phyloP scores from a whole-genome alignment of 2,797 vertebrate genomes.

The Pantherophis vulpinus region DNA sequence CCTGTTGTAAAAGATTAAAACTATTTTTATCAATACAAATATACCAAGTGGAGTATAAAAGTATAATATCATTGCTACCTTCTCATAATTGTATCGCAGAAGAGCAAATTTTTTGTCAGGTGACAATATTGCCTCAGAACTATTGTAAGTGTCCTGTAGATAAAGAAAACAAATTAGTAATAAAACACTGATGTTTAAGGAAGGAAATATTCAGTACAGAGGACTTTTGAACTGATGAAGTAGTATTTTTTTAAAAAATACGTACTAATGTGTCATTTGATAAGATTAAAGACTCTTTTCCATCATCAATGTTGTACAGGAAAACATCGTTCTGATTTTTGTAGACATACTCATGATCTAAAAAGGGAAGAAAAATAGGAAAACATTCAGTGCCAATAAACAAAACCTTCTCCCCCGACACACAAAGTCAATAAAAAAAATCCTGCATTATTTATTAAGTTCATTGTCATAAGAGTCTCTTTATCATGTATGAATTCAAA shows the following conservation, averaged over 20 bases:
- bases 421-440: not conserved
- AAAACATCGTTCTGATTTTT: conserved; percentile 65
- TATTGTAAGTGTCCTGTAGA: conserved; percentile 65
- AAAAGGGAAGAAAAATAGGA: conserved; percentile 46
- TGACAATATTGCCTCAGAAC: conserved; percentile 66
- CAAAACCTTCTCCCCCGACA: not conserved
- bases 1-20: not conserved
- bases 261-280: conserved; percentile 74
- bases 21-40: not conserved
- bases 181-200: not conserved
- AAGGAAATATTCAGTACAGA: not conserved
- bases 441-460: not conserved
- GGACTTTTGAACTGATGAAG: conserved; percentile 29
- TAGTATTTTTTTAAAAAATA: conserved; percentile 37
- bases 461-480: not conserved
- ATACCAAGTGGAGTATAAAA: not conserved
- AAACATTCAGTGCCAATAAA: not conserved
- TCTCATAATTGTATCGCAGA: conserved; percentile 68
- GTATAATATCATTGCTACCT: conserved; percentile 57
- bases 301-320: conserved; percentile 46
- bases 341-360: conserved; percentile 74
- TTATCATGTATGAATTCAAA: conserved; percentile 22
- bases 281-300: conserved; percentile 60
- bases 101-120: conserved; percentile 70
- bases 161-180: conserved; percentile 24